Evolutionary conservation across 2,797 vertebrate genomes (phyloP), one percentile per base, ranked within the genome.

Genomic region (Pangasius djambal): DNA sequence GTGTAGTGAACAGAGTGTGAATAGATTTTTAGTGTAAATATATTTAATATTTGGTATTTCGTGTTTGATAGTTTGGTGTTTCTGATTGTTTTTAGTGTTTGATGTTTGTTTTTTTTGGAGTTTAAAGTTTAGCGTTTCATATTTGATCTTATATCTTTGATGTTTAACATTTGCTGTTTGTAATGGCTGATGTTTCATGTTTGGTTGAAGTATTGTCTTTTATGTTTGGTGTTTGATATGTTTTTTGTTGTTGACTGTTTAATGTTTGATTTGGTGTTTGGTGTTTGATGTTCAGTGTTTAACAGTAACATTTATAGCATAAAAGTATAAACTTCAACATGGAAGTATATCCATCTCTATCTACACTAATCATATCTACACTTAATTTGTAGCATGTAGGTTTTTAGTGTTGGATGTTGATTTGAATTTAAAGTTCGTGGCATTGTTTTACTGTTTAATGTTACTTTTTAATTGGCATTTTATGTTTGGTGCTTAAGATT

Each of bases 231-330:
- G 63, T 65, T 84, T 63, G 61, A 4, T 28, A 31, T 59, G 34
- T 12, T 20, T 75, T 34, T 25, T 72, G 16, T 31, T 48, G n/a
- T 37, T 15, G 2, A 55, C 22, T 31, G 48, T 55, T 55, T 50
- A 31, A 28, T 82, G 55, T 40, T 61, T 59, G 18, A 34, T 18
- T 55, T 20, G 6, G n/a, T 52, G 44, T 57, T 81, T 81, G 16
- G 57, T 15, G 57, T 61, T 83, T 83, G 79, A 44, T 61, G 55
- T 40, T 78, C 75, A 78, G 75, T 55, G 50, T 81, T 37, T 57
- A 81, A 79, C 13, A 52, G 3, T 48, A 22, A 31, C 34, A 34
- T 13, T 16, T 40, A 40, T 10, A 22, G 69, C 34, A 20, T 40
- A 40, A 44, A 74, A 25, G 20, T 44, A 44, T 44, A 40, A 74